A percentile compares a stretch with the other conserved stretches of the same genome.
Conservation (phyloP, 2,797 vertebrate genomes). For the Trematomus bernacchii region DNA sequence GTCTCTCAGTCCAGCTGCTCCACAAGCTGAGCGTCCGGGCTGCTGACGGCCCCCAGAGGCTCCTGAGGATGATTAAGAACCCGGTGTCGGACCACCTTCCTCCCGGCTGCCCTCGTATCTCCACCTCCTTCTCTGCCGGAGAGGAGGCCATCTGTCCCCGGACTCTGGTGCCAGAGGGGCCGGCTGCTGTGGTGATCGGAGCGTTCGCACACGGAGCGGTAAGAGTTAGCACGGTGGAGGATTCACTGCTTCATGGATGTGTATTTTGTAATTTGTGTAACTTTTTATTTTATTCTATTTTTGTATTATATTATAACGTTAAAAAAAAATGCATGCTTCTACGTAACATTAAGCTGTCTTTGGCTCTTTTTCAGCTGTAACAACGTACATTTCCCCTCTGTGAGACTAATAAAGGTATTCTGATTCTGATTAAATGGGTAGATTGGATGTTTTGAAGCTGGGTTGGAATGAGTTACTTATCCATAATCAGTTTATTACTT, state of each 20-base stretch:
- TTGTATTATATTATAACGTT: no score
- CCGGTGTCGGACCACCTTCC: constrained; percentile 95
- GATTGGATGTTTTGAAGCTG: no score
- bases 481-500: no score
- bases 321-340: no score
- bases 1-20: constrained; percentile 92
- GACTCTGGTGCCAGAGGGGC: constrained; percentile 89
- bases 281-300: no score
- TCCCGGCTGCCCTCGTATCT: constrained; percentile 91
- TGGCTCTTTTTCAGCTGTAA: no score
- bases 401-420: no score
- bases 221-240: constrained; percentile 55
- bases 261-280: no score
- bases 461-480: no score
- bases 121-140: constrained; percentile 89
- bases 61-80: constrained; percentile 95
- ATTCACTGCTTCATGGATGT: not conserved
- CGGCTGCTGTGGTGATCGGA: constrained; percentile 92
- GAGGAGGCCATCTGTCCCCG: constrained; percentile 84
- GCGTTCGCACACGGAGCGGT: constrained; percentile 97
- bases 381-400: no score
- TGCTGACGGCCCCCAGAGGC: constrained; percentile 93
- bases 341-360: no score
- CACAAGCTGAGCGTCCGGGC: constrained; percentile 97
- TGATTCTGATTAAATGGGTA: no score